Evolutionary conservation across 2,113 vertebrate genomes (phyloP).

Genomic region (Antechinus stuartii): DNA sequence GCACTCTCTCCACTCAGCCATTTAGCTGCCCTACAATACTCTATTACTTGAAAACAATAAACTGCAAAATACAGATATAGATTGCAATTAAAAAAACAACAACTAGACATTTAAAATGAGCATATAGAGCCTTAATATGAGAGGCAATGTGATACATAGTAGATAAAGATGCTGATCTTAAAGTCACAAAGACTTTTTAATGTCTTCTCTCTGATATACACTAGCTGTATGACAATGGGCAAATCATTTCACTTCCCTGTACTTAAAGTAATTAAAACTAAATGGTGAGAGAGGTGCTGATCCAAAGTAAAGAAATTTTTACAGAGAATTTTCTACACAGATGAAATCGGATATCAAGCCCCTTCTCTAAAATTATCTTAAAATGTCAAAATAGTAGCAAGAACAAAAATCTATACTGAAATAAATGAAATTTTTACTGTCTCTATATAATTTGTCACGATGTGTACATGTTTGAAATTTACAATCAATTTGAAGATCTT

Average conservation of each 20-base stretch:
- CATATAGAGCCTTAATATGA: not conserved
- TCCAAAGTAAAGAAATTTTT: not conserved
- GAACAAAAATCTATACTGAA: not conserved
- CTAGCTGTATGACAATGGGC: not conserved
- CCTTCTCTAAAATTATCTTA: not conserved
- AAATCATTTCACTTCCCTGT: not conserved
- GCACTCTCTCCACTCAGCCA: not conserved
- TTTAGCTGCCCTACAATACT: not conserved
- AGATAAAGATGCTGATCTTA: not conserved
- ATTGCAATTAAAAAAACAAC: not conserved
- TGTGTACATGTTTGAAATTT: not conserved
- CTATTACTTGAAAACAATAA: slow-evolving; percentile 20
- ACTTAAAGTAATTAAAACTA: not conserved
- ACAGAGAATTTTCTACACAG: not conserved
- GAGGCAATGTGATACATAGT: not conserved
- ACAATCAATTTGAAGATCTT: not conserved
- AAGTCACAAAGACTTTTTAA: not conserved
- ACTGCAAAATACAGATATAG: slow-evolving; percentile 17
- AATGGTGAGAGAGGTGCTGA: not conserved
- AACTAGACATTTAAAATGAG: slow-evolving; percentile 19
- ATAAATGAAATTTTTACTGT: not conserved
- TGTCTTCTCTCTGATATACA: not conserved
- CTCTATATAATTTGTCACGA: not conserved
- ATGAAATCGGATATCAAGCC: not conserved
- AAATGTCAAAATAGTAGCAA: not conserved